phyloP scores from a whole-genome alignment of 2,113 vertebrate genomes.

The Chiloscyllium plagiosum region DNA sequence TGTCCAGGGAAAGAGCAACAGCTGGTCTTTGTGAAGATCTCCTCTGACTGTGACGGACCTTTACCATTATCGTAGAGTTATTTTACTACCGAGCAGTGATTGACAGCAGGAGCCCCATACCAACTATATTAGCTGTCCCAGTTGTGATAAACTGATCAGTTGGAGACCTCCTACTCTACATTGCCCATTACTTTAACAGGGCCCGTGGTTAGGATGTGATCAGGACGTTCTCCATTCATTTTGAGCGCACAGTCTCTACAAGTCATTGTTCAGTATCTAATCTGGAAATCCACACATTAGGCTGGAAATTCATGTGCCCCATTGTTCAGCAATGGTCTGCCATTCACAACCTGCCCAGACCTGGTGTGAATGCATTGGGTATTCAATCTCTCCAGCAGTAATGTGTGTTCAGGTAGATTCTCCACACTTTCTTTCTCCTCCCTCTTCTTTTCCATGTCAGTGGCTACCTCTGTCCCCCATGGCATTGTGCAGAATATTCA shows the following conservation, averaged over 20 bases:
- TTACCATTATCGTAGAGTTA: not conserved
- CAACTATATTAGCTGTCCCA: not conserved
- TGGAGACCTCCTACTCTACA: not conserved
- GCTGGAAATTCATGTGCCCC: not conserved
- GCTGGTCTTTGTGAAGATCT: not conserved
- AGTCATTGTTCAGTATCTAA: not conserved
- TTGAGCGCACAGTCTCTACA: not conserved
- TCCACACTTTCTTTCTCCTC: not conserved
- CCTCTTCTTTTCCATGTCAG: not conserved
- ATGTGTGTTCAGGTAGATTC: not conserved
- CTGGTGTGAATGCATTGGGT: too few relatives aligned
- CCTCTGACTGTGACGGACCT: not conserved
- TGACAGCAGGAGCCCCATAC: not conserved
- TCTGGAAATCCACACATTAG: not conserved
- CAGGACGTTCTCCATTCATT: not conserved
- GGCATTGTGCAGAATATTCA: not conserved
- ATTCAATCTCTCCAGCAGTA: not conserved
- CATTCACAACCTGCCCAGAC: not conserved
- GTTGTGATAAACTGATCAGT: not conserved
- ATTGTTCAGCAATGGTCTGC: not conserved
- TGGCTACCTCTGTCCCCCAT: not conserved
- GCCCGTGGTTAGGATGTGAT: not conserved
- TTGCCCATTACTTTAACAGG: not conserved
- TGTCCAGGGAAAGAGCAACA: not conserved
- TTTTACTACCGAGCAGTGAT: not conserved